Evolutionary conservation across 2,797 vertebrate genomes (phyloP).

Genomic region (Merluccius polli): DNA sequence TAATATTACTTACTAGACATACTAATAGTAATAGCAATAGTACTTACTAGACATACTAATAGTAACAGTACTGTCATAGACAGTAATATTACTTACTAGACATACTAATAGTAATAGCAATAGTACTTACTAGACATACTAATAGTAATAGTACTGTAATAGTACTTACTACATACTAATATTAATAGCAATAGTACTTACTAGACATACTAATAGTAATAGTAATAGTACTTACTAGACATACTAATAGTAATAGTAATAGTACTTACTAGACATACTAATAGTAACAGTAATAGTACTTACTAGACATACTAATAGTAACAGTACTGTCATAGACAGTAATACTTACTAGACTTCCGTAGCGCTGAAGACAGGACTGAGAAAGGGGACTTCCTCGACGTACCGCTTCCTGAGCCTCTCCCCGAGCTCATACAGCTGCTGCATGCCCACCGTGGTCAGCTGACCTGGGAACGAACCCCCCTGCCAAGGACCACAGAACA

Average conservation of each 20-base stretch:
- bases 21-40: not conserved
- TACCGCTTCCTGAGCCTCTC: slow-evolving; percentile 81
- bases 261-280: not conserved
- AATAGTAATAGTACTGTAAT: not conserved
- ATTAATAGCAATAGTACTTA: slow-evolving; percentile 72
- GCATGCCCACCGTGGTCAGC: slow-evolving; percentile 91
- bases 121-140: not conserved
- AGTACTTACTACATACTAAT: not conserved
- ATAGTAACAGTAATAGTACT: not conserved
- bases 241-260: not conserved
- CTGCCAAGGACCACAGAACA: slow-evolving; percentile 59
- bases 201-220: slow-evolving; percentile 70
- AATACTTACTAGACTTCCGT: slow-evolving; percentile 89
- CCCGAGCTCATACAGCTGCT: slow-evolving; percentile 90
- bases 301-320: not conserved
- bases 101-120: not conserved
- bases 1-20: no score
- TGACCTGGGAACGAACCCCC: slow-evolving; percentile 86
- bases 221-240: no score
- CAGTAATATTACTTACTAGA: no score
- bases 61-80: no score
- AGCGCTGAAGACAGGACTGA: slow-evolving; percentile 78
- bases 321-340: no score
- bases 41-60: not conserved
- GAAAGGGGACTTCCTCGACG: slow-evolving; percentile 78